These are phyloP conservation scores for Anguilla anguilla DNA, from an alignment of 2,797 vertebrate species.

Conservation along the genomic window DNA sequence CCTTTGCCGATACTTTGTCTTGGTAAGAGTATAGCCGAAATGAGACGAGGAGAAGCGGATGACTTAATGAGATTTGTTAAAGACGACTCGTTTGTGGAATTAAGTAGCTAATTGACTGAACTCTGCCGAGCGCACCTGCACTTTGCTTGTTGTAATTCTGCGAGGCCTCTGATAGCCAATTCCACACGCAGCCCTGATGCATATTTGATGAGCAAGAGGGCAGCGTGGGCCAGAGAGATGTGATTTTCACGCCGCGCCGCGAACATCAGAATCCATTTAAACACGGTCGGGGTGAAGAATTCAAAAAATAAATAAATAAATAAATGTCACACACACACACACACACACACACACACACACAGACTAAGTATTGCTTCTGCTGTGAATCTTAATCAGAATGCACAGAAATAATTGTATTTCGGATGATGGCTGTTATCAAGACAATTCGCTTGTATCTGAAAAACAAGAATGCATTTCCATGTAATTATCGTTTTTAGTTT, in stretches of 20 bases:
- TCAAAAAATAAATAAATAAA: not conserved
- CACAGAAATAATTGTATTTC: not conserved
- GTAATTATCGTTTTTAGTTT: not conserved
- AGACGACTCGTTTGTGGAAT: slow-evolving; percentile 15
- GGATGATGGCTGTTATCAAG: not conserved
- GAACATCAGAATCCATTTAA: not conserved
- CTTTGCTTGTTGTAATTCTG: slow-evolving; percentile 16
- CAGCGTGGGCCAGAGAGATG: not conserved
- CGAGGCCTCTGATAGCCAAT: slow-evolving; percentile 17
- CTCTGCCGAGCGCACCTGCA: slow-evolving; percentile 20
- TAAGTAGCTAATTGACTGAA: slow-evolving; percentile 15
- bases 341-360: not conserved
- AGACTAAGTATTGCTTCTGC: not conserved
- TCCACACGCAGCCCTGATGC: not conserved
- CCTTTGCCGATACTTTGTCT: not conserved
- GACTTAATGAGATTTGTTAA: slow-evolving; percentile 12
- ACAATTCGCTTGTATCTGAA: not conserved
- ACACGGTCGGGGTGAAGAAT: not conserved
- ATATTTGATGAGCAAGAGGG: slow-evolving; percentile 25
- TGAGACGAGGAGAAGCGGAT: not conserved
- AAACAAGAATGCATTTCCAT: not conserved
- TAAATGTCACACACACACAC: not conserved
- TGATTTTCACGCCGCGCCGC: not conserved
- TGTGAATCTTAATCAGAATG: not conserved
- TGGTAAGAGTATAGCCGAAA: not conserved